These are phyloP conservation scores for Chymomyza amoena DNA, from an alignment of 2,888 invertebrate species.

Conservation along the genomic window DNA sequence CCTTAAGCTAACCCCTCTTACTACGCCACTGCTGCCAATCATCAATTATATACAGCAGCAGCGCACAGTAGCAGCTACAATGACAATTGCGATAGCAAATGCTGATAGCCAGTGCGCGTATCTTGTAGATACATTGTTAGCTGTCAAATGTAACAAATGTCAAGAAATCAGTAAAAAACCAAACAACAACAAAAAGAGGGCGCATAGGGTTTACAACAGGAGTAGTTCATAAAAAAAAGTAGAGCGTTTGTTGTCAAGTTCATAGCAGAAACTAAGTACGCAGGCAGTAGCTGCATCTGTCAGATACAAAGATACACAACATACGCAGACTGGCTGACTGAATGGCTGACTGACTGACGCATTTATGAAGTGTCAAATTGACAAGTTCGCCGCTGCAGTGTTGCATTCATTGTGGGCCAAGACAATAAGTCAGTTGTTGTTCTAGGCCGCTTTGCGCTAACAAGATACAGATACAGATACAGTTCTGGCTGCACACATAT, in stretches of 20 bases:
- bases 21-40: constrained; percentile 26
- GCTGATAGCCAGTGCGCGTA: constrained; percentile 34
- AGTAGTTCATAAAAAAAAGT: constrained; percentile 18
- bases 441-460: constrained; percentile 37
- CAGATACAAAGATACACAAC: constrained; percentile 46
- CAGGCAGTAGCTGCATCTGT: constrained; percentile 52
- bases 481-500: neutral
- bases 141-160: constrained; percentile 74
- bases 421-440: constrained; percentile 16
- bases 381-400: constrained; percentile 54
- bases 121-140: constrained; percentile 68
- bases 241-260: constrained; percentile 66
- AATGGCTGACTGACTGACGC: constrained; percentile 17
- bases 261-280: constrained; percentile 49
- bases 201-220: neutral
- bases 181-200: neutral
- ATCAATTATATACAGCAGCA: constrained; percentile 57
- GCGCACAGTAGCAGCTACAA: no score
- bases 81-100: constrained; percentile 4
- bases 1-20: neutral
- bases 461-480: constrained; percentile 47
- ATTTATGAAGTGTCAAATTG: constrained; percentile 73
- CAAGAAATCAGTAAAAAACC: constrained; percentile 45
- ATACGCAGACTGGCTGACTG: constrained; percentile 4
- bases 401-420: neutral